Base-by-base conservation (phyloP, 2,888 invertebrate genomes). In the Eudemis profundana region DNA sequence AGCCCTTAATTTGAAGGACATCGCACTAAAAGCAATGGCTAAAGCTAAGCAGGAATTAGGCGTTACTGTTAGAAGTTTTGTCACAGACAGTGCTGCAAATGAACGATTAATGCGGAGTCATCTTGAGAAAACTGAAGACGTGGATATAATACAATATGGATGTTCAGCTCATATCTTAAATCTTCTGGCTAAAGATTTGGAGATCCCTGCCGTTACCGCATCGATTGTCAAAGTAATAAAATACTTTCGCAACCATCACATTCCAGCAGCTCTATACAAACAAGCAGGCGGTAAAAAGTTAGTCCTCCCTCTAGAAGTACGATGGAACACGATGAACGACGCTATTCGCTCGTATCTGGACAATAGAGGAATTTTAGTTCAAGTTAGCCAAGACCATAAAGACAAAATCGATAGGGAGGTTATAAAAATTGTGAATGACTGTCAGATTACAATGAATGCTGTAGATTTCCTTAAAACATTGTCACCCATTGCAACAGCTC, bases 171-270 rank as follows among this genome's bases (percentile, higher is more conserved):
- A 66, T 44, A 64, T 70, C 15, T 64, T 72, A 7, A 67, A 71
- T 61, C 63, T 70, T 42, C 46, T 70, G 17, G 71, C 68, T 23
- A 38, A 65, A 56, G 70, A 70, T 69, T 56, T 71, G 44, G 63
- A 71, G 63, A 67, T 70, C 47, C 65, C 64, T 67, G 68, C 62
- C 40, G 63, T 67, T 21, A 67, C 57, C 36, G 49, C 44, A 61
- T 53, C 59, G 51, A 56, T 67, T 46, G 46, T 69, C 23, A 60
- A 69, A 67, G 61, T 69, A 40, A 66, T 71, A 44, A 72, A 70
- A 68, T 72, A 72, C 66, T 70, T 69, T 62, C 42, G 68, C 64
- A 72, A 72, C 54, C 69, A 68, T 44, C 68, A 72, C 64, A 50
- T 72, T 33, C 69, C 69, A 51, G 61, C 68, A 67, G 57, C 66